A percentile compares a stretch with the other conserved stretches of the same genome.
phyloP scores from a whole-genome alignment of 2,888 invertebrate species.

The Drosophila longiperda region DNA sequence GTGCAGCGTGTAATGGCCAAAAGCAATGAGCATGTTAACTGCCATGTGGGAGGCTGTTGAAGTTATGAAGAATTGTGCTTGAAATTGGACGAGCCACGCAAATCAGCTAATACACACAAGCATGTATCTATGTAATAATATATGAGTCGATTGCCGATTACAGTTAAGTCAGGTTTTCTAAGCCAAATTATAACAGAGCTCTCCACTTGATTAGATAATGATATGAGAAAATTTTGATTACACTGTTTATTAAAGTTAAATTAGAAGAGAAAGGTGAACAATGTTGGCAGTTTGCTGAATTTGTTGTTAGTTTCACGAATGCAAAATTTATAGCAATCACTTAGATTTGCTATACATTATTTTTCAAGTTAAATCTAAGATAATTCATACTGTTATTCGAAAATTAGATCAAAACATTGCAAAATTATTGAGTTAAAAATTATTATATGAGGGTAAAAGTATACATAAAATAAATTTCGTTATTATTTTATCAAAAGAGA shows the following conservation, averaged over 20 bases:
- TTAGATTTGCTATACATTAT: not conserved
- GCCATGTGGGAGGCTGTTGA: slow-evolving; percentile 51
- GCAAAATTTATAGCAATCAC: not conserved
- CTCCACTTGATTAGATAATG: slow-evolving; percentile 23
- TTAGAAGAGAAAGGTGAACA: slow-evolving; percentile 10
- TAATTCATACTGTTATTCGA: not conserved
- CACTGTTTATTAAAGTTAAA: slow-evolving; percentile 6
- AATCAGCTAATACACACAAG: not conserved
- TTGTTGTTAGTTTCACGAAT: not conserved
- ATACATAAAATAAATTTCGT: not conserved
- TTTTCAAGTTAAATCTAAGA: not conserved
- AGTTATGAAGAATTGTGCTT: slow-evolving; percentile 30
- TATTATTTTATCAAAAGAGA: not conserved
- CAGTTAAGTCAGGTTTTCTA: slow-evolving; percentile 4
- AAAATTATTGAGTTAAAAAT: not conserved
- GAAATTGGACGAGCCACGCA: not conserved
- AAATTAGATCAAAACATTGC: not conserved
- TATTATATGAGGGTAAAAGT: too few species aligned
- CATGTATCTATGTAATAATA: slow-evolving; percentile 15
- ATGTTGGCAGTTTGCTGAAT: not conserved
- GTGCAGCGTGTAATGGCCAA: slow-evolving; percentile 63
- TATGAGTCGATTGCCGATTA: slow-evolving; percentile 15
- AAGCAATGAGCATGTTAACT: slow-evolving; percentile 47
- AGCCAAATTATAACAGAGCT: slow-evolving; percentile 12
- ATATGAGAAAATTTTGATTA: slow-evolving; percentile 7